Percentiles rank a stretch among this genome's conserved stretches.
These are phyloP conservation scores for Coracias cyanogaster DNA, from an alignment of 2,797 vertebrate species.

Conservation along the genomic window DNA sequence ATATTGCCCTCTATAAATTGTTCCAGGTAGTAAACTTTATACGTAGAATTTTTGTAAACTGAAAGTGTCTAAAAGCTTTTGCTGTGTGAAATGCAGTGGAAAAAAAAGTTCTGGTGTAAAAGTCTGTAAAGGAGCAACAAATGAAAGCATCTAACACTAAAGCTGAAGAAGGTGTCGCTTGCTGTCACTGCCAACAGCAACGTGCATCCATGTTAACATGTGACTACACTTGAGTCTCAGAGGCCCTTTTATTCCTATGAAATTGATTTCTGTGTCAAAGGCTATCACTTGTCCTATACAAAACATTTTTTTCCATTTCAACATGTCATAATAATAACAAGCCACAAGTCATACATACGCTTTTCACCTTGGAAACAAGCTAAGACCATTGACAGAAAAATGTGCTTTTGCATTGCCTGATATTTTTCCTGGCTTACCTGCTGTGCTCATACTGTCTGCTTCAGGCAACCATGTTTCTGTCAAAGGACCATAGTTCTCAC, in stretches of 20 bases:
- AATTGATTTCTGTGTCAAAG: background rate
- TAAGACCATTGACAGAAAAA: background rate
- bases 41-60: background rate
- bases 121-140: background rate
- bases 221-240: background rate
- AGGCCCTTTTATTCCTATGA: background rate
- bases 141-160: background rate
- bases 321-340: background rate
- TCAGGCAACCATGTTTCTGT: background rate
- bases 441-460: background rate
- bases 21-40: background rate
- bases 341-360: too few species aligned
- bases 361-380: background rate
- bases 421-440: background rate
- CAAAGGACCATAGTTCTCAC: background rate
- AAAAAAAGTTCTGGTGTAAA: background rate
- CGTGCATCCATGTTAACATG: accelerated
- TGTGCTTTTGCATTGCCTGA: background rate
- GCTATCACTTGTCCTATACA: background rate
- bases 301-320: background rate
- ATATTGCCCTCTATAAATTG: background rate
- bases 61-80: background rate
- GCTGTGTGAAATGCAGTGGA: background rate
- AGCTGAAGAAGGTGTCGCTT: background rate
- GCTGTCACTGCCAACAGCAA: background rate